These are phyloP conservation scores for Heliothis peltigera DNA, from an alignment of 2,888 invertebrate species.

Conservation along the genomic window DNA sequence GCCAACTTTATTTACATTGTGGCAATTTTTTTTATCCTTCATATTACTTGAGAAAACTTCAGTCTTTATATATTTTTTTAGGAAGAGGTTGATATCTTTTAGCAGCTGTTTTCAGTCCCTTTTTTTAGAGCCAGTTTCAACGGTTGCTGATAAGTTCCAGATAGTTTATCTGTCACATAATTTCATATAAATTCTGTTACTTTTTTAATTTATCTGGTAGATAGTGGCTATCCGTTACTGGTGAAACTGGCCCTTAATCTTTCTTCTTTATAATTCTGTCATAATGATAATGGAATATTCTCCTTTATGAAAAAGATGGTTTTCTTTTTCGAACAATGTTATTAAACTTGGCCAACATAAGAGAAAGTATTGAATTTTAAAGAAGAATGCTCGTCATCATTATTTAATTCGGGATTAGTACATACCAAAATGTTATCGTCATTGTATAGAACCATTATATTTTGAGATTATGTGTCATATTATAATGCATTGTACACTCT, in stretches of 20 bases:
- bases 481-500: constrained; percentile 66
- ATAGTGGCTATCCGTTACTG: too few species aligned
- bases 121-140: too few species aligned
- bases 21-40: background rate
- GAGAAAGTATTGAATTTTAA: constrained; percentile 50
- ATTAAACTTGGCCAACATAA: constrained; percentile 37
- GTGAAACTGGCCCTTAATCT: too few species aligned
- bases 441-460: constrained; percentile 80
- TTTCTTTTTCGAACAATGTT: constrained; percentile 17
- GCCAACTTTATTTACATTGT: constrained; percentile 34
- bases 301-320: background rate
- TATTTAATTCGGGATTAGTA: constrained; percentile 52
- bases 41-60: background rate
- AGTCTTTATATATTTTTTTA: background rate
- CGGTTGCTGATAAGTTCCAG: too few species aligned
- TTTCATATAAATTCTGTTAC: too few species aligned
- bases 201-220: too few species aligned
- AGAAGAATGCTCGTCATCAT: constrained; percentile 46
- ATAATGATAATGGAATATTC: background rate
- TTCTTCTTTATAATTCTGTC: background rate
- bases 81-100: background rate
- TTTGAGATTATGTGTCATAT: constrained; percentile 85
- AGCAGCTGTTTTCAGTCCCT: background rate
- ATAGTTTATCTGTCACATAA: too few species aligned
- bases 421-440: constrained; percentile 72